Conservation (phyloP, 1,140 invertebrate species). For the Pachyrhynchus sulphureomaculatus region DNA sequence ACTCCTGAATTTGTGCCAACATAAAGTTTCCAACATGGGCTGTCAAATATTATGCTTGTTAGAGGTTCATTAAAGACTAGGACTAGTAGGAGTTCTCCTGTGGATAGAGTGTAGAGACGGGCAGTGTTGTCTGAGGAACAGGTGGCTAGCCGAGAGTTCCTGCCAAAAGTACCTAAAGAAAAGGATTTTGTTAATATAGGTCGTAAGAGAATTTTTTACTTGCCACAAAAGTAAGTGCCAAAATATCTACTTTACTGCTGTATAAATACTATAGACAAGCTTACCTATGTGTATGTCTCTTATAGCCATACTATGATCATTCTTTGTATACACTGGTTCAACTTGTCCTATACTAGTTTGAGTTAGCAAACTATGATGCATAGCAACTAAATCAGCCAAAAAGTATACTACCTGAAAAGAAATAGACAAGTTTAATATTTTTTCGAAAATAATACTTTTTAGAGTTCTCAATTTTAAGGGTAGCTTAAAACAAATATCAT, state of each 20-base stretch:
- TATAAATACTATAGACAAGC: too few species aligned
- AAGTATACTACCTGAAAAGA: slow-evolving; percentile 62
- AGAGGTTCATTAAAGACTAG: slow-evolving; percentile 73
- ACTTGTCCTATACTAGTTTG: slow-evolving; percentile 57
- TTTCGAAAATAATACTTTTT: too few species aligned
- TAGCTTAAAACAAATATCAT: too few species aligned
- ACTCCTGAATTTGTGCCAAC: slow-evolving; percentile 70
- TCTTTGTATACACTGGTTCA: slow-evolving; percentile 67
- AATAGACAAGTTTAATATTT: too few species aligned
- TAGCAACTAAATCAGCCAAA: slow-evolving; percentile 52
- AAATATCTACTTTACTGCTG: too few species aligned
- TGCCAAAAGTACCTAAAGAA: slow-evolving; percentile 50
- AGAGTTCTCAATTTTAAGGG: too few species aligned
- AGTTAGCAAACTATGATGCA: slow-evolving; percentile 50
- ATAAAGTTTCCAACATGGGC: slow-evolving; percentile 69
- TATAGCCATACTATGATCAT: slow-evolving; percentile 74
- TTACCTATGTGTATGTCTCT: slow-evolving; percentile 71
- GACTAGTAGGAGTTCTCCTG: slow-evolving; percentile 67
- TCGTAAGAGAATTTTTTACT: not conserved
- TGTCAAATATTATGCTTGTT: slow-evolving; percentile 68
- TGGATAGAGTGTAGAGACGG: slow-evolving; percentile 75
- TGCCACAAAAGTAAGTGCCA: slow-evolving; percentile 36
- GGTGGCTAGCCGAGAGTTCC: slow-evolving; percentile 68
- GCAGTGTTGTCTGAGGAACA: slow-evolving; percentile 79
- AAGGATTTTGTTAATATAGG: not conserved